Conservation (phyloP, 2,888 invertebrate genomes). For the Petrolisthes manimaculis region DNA sequence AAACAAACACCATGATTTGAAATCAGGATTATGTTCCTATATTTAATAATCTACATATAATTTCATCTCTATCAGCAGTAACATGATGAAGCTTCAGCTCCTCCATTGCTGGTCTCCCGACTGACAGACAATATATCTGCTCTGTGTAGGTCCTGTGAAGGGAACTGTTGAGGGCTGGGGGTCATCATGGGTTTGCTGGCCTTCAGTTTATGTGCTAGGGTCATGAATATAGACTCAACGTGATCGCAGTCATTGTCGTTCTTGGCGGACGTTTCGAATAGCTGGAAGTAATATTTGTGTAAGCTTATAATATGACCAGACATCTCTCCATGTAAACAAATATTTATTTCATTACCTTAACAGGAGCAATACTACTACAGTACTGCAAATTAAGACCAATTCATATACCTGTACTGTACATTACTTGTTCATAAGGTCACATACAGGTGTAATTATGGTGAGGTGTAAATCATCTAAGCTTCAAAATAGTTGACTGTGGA, state of each 20-base stretch:
- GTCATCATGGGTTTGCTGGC: constrained; percentile 76
- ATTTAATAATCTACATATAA: neutral
- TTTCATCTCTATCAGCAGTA: constrained; percentile 36
- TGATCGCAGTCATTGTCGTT: constrained; percentile 81
- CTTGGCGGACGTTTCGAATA: constrained; percentile 86
- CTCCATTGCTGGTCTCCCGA: constrained; percentile 33
- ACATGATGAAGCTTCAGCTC: constrained; percentile 25
- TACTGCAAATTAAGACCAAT: neutral
- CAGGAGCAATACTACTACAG: neutral
- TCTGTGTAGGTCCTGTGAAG: constrained; percentile 40
- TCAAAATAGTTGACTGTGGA: no score
- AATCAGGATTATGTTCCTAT: neutral
- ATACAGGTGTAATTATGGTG: no score
- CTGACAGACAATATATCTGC: constrained; percentile 42
- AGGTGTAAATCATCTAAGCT: no score
- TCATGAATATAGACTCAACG: constrained; percentile 86
- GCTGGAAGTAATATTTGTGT: constrained; percentile 59
- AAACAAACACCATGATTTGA: neutral
- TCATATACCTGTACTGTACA: no score
- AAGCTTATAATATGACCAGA: no score
- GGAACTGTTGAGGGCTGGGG: constrained; percentile 47
- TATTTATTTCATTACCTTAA: no score
- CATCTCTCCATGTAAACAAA: no score
- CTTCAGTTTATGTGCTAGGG: constrained; percentile 83
- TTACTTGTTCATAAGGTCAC: no score